Evolutionary conservation across 2,888 invertebrate species (phyloP).

Genomic region (Orthosia cruda): DNA sequence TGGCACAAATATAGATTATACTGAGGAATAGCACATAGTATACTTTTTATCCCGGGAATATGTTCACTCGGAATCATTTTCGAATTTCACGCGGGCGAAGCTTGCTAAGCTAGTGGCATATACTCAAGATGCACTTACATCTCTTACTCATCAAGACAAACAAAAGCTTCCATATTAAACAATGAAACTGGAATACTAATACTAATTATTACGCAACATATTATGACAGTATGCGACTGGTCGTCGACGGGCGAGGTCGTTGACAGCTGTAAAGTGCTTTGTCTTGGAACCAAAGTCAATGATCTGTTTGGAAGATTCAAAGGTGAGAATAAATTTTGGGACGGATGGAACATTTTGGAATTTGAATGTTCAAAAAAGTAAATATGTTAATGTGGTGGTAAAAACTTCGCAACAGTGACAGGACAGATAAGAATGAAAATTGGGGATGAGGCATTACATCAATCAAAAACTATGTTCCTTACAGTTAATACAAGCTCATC

Average conservation of each 20-base stretch:
- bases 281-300: slow-evolving; percentile 50
- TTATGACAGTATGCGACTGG: slow-evolving; percentile 54
- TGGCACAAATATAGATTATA: too few relatives aligned
- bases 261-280: slow-evolving; percentile 56
- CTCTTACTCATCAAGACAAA: slow-evolving; percentile 1
- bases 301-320: slow-evolving; percentile 46
- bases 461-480: not conserved
- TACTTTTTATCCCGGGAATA: too few relatives aligned
- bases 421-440: not conserved
- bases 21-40: too few relatives aligned
- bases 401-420: too few relatives aligned
- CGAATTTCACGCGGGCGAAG: too few relatives aligned
- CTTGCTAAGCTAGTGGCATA: not conserved
- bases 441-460: not conserved
- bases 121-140: not conserved
- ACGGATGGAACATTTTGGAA: slow-evolving; percentile 9
- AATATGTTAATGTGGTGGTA: slow-evolving; percentile 4
- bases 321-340: slow-evolving; percentile 46
- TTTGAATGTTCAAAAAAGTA: not conserved
- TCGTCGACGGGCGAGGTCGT: slow-evolving; percentile 58
- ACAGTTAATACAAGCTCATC: not conserved
- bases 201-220: slow-evolving; percentile 55
- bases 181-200: slow-evolving; percentile 31
- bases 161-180: not conserved
- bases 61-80: too few relatives aligned